Base-by-base conservation (phyloP, 2,113 vertebrate genomes). In the Gorsachius goisagi region DNA sequence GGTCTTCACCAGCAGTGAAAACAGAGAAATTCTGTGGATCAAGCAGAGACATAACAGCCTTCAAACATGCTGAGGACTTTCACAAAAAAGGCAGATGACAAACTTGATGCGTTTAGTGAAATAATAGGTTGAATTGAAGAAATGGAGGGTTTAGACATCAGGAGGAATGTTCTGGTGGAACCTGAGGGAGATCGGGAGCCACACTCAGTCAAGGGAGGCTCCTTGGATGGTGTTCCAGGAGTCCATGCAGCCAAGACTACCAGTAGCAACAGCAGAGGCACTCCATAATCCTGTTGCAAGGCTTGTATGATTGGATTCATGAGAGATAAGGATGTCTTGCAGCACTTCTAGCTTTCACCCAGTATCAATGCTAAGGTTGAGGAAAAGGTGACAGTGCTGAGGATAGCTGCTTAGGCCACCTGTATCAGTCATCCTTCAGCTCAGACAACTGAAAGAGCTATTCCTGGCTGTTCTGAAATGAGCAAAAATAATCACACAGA, bases 151-250 rank as follows among this genome's bases (percentile, higher is more conserved):
- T 69, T 49, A 24, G 50, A 56, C 5, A 26, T 1, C 4, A 35
- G 56, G 9, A 27, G 16, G 21, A 44, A 53, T 15, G 8, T 52
- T 52, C 17, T 60, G 58, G 15, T 19, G 33, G 58, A 60, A 77
- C 13, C 12, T 24, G 39, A 7, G 24, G 72, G 49, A 67, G 30
- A 11, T 27, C 16, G 79, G 77, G 41, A 39, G 53, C 23, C 23
- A 20, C 6, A 0, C 2, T 53, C 6, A 37, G 33, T 3, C 27
- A 5, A 39, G 60, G 47, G 18, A 74, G 37, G 13, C 2, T 26
- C 21, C 47, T 45, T 12, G 52, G 47, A 6, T 35, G 50, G 20
- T 39, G 74, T 75, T 1, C 2, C 66, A 58, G 24, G 5, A 32
- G 18, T 1, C 11, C 26, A 60, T 4, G 6, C 4, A 41, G 32